Conservation (phyloP, 2,888 invertebrate species). For the Anticlea derivata region DNA sequence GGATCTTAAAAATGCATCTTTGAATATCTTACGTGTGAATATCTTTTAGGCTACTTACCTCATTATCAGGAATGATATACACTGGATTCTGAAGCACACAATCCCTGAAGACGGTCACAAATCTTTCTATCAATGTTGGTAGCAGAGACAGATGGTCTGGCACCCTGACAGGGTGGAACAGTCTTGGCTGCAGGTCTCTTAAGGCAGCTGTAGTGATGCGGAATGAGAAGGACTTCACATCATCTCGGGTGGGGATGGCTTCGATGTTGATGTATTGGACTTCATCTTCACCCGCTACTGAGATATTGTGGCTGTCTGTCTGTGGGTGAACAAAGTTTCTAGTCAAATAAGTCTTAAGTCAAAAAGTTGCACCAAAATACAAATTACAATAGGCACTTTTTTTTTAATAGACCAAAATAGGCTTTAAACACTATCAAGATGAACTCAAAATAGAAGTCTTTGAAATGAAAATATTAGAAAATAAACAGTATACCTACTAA, state of each 20-base stretch:
- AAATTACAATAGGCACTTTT: no score
- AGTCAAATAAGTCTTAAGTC: no score
- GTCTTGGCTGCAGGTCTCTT: slow-evolving; percentile 85
- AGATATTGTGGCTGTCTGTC: slow-evolving; percentile 88
- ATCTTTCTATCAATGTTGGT: slow-evolving; percentile 91
- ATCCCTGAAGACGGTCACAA: slow-evolving; percentile 92
- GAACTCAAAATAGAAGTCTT: no score
- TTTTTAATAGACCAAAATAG: no score
- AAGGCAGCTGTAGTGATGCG: slow-evolving; percentile 91
- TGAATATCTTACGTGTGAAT: no score
- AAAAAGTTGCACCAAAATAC: no score
- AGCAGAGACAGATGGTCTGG: slow-evolving; percentile 76
- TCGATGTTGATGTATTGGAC: slow-evolving; percentile 92
- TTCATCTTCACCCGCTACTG: slow-evolving; percentile 87
- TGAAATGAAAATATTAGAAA: no score
- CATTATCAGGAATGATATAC: slow-evolving; percentile 72
- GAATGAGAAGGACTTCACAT: slow-evolving; percentile 85
- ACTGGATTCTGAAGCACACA: slow-evolving; percentile 88
- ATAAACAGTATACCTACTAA: no score
- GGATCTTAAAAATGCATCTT: no score
- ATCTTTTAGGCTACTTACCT: no score
- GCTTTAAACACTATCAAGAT: no score
- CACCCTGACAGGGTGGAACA: slow-evolving; percentile 57
- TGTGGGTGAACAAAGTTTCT: slow-evolving; percentile 45
- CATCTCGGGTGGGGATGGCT: slow-evolving; percentile 86